Base-by-base conservation (phyloP, 1,140 invertebrate species). In the Drosophila saltans region DNA sequence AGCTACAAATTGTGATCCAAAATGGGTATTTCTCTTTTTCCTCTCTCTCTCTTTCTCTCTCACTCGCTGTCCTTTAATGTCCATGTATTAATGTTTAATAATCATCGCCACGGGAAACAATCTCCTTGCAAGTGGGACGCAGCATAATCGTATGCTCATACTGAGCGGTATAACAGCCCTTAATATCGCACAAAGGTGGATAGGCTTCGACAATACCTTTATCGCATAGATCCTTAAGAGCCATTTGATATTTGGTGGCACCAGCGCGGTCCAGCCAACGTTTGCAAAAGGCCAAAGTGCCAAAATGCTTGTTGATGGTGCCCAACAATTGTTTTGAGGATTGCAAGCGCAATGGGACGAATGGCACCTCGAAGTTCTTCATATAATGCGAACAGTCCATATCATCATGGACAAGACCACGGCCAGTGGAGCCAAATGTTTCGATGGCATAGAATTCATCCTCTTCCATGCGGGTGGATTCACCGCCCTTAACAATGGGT, bases 311-410 rank as follows among this genome's bases (percentile, higher is more conserved):
- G 92, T 99, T 99, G 84, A 99, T 99, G n/a, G 96, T 94, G 91
- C 97, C 97, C 56, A 99, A 93, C 7, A 99, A 93, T 67, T 97
- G 95, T 92, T 99, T 99, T 1, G 98, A 99, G 72, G 97, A 97
- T 86, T 96, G 95, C 66, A 98, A 92, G 90, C 97, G 97, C 45
- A 99, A 92, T 62, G 98, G 98, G 48, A 98, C 97, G 93, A 97
- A 98, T 69, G 97, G 96, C 92, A 96, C 95, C 84, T 99, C 98
- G 93, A 97, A 99, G 92, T 99, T 98, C 93, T 99, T 99, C 99
- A 99, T 99, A 91, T 99, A 99, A 94, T 99, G 99, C 36, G 98
- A 99, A 73, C 97, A 97, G 90, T 99, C 99, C 97, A 99, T 98
- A 92, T 99, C 99, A 93, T 99, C 98, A 92, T 99, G 98, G 1